phyloP scores from a whole-genome alignment of 2,888 invertebrate genomes.

The Xylota segnis region DNA sequence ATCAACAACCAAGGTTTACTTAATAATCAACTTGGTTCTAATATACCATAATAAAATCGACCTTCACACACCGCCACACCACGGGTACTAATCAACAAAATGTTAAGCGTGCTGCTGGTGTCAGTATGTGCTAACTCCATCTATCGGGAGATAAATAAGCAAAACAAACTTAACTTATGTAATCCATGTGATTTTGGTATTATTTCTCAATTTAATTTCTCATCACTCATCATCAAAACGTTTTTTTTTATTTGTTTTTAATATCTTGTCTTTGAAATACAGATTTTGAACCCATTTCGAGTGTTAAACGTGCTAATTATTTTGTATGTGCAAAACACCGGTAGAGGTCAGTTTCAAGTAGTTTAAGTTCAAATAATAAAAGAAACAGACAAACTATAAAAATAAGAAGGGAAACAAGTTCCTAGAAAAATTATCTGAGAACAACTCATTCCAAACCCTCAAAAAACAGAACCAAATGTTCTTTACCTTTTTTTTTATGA shows the following conservation, averaged over 20 bases:
- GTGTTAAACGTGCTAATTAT: slow-evolving; percentile 46
- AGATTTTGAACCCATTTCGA: neutral
- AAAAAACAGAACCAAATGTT: neutral
- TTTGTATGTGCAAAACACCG: slow-evolving; percentile 19
- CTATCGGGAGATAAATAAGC: slow-evolving; percentile 22
- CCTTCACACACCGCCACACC: slow-evolving; percentile 48
- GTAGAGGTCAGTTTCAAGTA: slow-evolving; percentile 26
- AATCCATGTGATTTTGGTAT: slow-evolving; percentile 13
- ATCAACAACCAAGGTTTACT: slow-evolving; percentile 62
- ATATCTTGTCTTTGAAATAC: neutral
- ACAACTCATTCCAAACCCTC: slow-evolving; percentile 1
- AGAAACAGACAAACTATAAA: slow-evolving; percentile 1
- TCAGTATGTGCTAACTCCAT: slow-evolving; percentile 21
- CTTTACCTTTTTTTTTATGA: slow-evolving; percentile 22
- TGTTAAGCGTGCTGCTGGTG: slow-evolving; percentile 31
- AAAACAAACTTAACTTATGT: slow-evolving; percentile 12
- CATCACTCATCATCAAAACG: neutral
- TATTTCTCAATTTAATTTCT: slow-evolving; percentile 19
- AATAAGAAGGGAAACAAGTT: neutral
- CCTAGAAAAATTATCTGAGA: slow-evolving; percentile 3
- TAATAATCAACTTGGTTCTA: slow-evolving; percentile 68
- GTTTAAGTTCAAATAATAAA: neutral
- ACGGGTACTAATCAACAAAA: slow-evolving; percentile 29
- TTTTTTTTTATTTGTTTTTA: neutral
- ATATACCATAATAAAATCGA: slow-evolving; percentile 65